phyloP scores from a whole-genome alignment of 2,113 vertebrate genomes.

The Ptilonorhynchus violaceus region DNA sequence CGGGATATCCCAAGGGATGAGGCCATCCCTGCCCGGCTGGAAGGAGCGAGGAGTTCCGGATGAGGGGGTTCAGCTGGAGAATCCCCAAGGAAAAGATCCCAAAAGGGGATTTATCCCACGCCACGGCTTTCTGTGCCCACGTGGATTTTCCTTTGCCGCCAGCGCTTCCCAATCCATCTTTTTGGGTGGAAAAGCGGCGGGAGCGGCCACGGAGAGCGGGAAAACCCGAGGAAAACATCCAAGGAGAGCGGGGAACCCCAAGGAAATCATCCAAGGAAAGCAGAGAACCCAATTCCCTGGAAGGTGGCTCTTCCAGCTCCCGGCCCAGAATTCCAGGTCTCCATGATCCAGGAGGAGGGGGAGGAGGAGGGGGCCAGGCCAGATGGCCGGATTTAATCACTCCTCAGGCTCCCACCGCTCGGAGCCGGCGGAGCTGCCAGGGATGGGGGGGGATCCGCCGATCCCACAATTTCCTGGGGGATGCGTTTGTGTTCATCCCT shows the following conservation, averaged over 20 bases:
- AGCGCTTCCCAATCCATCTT: not conserved
- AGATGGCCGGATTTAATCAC: constrained; percentile 50
- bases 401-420: not conserved
- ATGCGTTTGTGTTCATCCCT: not conserved
- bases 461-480: fast-evolving
- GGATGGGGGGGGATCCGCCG: not conserved
- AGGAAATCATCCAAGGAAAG: not conserved
- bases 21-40: not conserved
- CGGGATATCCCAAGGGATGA: not conserved
- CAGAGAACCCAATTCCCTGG: not conserved
- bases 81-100: too few relatives aligned
- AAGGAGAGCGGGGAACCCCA: not conserved
- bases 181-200: not conserved
- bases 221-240: not conserved
- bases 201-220: not conserved
- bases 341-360: not conserved
- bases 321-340: not conserved
- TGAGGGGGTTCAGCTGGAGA: not conserved
- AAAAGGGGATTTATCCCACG: not conserved
- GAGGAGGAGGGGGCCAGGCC: not conserved
- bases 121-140: fast-evolving
- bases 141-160: not conserved
- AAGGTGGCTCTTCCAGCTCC: not conserved
- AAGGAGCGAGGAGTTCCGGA: not conserved
- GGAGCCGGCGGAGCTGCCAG: not conserved